Percentiles rank a stretch among this genome's conserved stretches.
Conservation (phyloP, 2,888 invertebrate genomes). For the Odontocolon sp. region DNA sequence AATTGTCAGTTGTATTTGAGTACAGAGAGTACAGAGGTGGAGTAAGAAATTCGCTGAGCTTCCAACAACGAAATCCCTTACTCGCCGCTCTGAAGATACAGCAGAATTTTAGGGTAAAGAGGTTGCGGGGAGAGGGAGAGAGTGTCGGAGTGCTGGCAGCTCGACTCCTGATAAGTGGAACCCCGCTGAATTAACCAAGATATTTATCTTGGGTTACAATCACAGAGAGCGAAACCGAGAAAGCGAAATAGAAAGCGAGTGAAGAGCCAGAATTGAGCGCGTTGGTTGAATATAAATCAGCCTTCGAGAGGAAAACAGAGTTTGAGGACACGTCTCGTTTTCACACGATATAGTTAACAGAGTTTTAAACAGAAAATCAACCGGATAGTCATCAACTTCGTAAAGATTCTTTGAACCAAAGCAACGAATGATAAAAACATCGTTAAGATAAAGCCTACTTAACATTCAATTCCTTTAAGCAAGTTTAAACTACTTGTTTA, state of each 20-base stretch:
- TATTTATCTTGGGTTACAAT: constrained; percentile 72
- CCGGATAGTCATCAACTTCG: constrained; percentile 33
- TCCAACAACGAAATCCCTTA: constrained; percentile 18
- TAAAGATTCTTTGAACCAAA: constrained; percentile 8
- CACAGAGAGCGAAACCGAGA: constrained; percentile 57
- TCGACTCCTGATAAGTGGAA: constrained; percentile 54
- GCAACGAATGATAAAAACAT: constrained; percentile 32
- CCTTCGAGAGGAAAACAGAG: constrained; percentile 43
- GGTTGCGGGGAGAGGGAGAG: too few relatives aligned
- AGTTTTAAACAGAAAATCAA: background rate
- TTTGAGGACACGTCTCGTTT: constrained; percentile 41
- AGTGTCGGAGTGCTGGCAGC: constrained; percentile 51
- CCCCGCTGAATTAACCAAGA: constrained; percentile 68
- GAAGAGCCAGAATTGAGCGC: constrained; percentile 32
- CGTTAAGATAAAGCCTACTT: too few relatives aligned
- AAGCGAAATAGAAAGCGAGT: constrained; percentile 2
- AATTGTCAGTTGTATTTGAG: constrained; percentile 30
- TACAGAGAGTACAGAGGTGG: background rate
- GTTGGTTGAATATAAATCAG: constrained; percentile 53
- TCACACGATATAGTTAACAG: constrained; percentile 4
- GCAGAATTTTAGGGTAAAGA: too few relatives aligned
- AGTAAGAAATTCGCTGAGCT: background rate
- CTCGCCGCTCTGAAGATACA: too few relatives aligned
- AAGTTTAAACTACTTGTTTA: constrained; percentile 40
- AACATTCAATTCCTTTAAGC: background rate